Base-by-base conservation (phyloP, 2,797 vertebrate genomes). In the Mormyrops attenuatus region DNA sequence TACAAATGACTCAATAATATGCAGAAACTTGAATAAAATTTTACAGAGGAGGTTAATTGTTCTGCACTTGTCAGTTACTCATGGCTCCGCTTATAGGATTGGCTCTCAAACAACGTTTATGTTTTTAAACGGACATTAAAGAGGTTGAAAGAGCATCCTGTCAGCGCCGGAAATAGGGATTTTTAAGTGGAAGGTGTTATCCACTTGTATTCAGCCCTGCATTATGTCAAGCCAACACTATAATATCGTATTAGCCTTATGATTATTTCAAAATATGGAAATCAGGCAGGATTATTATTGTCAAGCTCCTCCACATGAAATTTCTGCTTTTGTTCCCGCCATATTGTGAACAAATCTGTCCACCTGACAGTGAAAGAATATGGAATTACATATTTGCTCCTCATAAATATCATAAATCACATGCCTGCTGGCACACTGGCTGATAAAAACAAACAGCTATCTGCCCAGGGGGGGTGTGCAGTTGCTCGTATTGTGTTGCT, bases 171-270 rank as follows among this genome's bases (percentile, higher is more conserved):
- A 44, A n/a, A 84, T 20, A 34, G 47, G 80, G n/a, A 84, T 84
- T 49, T 84, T 49, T 3, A 84, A 49, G 80, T 89, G 82, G 49
- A 52, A 49, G 80, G 47, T 84, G 80, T 85, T 85, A 85, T 85
- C 82, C 44, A 15, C 47, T 85, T 52, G 82, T 52, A 22, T 52
- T 85, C 44, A 50, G 49, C 82, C 44, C 20, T 30, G 80, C 91
- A 91, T 92, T 85, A 26, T 63, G 89, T 84, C 52, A 49, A 7
- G 20, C 47, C 47, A 66, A 77, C 85, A 22, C 77, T 38, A 3
- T 38, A 15, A 55, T 82, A 52, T 60, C 44, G 63, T 89, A 84
- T 90, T 52, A 85, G 44, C n/a, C 22, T 52, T 52, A 85, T 2
- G 47, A 52, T 52, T 85, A 50, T 85, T 85, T 52, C 22, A 85